Evolutionary conservation across 53 echinoderm and acorn worm species (phyloP), one percentile per base, ranked within the genome.

Genomic region (Patiria pectinifera): DNA sequence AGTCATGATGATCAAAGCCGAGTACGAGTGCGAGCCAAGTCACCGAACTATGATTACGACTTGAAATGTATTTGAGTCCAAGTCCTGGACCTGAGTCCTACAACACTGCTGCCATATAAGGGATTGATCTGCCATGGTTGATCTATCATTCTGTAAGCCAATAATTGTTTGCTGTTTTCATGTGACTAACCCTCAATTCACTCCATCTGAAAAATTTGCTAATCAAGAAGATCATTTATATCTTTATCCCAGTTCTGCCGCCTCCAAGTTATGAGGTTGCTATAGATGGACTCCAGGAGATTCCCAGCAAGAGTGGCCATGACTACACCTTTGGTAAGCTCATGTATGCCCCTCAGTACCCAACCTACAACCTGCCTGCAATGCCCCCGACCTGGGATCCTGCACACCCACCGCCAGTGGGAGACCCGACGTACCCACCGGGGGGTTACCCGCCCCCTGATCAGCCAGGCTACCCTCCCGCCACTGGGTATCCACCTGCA

Each of bases 311-410:
- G 60, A 66, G 88, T 48, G 95, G 94, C 62, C 22, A 93, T 61
- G 83, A 93, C 69, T 83, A 93, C 87, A 88, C 93, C 47, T 95
- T 95, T 89, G 95, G 95, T 15, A 92, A 92, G 48, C 88, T 83
- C 22, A 92, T 80, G 75, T 95, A 93, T 48, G 94, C 95, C 53
- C 95, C 95, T 19, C 69, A 89, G 75, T 95, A 95, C 86, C 92
- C 94, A n/a, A 94, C 84, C 85, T 95, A 95, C 92, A 82, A 82
- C 82, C 82, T 87, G 59, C 86, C 86, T 2, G 80, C 59, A 3
- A 78, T 85, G 14, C 66, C 80, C 71, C 71, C 87, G 9, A 45
- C 85, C 47, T 83, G 43, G 81, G 86, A 24, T 86, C 80, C 53
- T 69, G 25, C 46, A 11, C 59, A 69, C 71, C 85, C 85, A 85